These are phyloP conservation scores for Hemaris fuciformis DNA, from an alignment of 2,888 invertebrate genomes.

Conservation along the genomic window DNA sequence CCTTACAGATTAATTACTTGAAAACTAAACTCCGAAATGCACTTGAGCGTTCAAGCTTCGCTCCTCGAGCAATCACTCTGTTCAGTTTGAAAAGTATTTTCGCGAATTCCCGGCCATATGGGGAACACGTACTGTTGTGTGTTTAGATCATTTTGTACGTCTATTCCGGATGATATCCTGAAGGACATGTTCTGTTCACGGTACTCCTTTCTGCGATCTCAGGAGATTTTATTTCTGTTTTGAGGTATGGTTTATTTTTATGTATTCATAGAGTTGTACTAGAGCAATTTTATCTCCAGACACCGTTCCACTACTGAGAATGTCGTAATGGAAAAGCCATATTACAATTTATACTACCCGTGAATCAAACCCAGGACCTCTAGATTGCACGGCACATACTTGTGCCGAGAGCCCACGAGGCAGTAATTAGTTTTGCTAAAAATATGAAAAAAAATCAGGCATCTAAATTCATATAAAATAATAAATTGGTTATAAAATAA, in stretches of 20 bases:
- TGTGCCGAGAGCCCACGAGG: too few relatives aligned
- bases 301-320: too few relatives aligned
- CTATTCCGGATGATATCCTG: neutral
- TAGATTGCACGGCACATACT: too few relatives aligned
- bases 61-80: slow-evolving; percentile 49
- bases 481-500: too few relatives aligned
- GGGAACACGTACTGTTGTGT: neutral
- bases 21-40: slow-evolving; percentile 46
- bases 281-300: too few relatives aligned
- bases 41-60: slow-evolving; percentile 45
- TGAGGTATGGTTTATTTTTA: neutral
- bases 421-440: too few relatives aligned
- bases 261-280: too few relatives aligned
- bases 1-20: slow-evolving; percentile 47
- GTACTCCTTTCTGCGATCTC: neutral
- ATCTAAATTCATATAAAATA: too few relatives aligned
- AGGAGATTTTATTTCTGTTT: neutral
- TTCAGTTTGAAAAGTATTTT: slow-evolving; percentile 25
- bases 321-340: too few relatives aligned
- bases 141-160: neutral
- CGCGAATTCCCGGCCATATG: slow-evolving; percentile 2
- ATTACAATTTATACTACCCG: too few relatives aligned
- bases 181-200: neutral
- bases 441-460: too few relatives aligned
- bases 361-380: too few relatives aligned